Evolutionary conservation across 2,888 invertebrate genomes (phyloP), one percentile per base, ranked within the genome.

Genomic region (Temnothorax ravouxi): DNA sequence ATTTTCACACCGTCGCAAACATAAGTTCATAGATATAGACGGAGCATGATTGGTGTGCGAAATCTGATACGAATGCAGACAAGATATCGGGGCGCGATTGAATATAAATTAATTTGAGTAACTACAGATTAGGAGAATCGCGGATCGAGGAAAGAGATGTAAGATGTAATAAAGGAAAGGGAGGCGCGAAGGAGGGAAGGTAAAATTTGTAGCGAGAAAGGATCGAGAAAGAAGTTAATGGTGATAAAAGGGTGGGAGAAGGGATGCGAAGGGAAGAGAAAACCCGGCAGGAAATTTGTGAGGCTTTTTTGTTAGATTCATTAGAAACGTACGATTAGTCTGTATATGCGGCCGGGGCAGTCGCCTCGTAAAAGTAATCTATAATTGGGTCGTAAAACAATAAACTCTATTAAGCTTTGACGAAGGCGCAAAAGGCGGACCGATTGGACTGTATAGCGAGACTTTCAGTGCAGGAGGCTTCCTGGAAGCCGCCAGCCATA

Each of bases 341-440:
- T 47, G 77, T 74, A 59, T 83, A 44, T 54, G 75, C 47, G 62
- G 71, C 25, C 72, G 66, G 85, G 75, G 69, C 89, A 85, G 85
- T 89, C 87, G 87, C 90, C 91, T 93, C 93, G 92, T 93, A 93
- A 94, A 93, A 91, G 92, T 93, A 93, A 94, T 94, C 93, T 92
- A 90, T 93, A 94, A 94, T 93, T 94, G 93, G 93, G 90, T 92
- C 91, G 92, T 94, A 94, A 94, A 94, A 93, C 92, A 93, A 94
- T 94, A 93, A 94, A 94, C 89, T 93, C 92, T 92, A 92, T 93
- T 91, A 92, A 91, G 88, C 88, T 79, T 76, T 77, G 87, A 87
- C 84, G 86, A 83, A 80, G 85, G 83, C 84, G 80, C 81, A 76
- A 67, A 47, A 52, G 79, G 86, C 61, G 77, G 38, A 44, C 79